Conservation (phyloP, 2,888 invertebrate genomes). For the Sarcophaga variegata region DNA sequence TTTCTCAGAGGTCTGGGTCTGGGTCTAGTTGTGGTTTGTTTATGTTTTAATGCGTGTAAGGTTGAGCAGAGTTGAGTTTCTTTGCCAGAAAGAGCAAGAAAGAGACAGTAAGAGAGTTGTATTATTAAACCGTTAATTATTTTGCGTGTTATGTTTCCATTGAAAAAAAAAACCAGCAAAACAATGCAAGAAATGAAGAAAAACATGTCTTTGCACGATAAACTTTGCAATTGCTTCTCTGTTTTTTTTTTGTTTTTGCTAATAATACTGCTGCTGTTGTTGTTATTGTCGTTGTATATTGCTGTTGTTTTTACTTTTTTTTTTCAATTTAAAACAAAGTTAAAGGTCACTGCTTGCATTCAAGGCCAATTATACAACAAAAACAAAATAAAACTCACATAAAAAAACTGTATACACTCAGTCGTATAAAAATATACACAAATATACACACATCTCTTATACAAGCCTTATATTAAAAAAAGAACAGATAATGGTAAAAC, state of each 20-base stretch:
- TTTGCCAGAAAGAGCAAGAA: background rate
- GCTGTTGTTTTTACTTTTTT: constrained; percentile 22
- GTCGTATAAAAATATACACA: background rate
- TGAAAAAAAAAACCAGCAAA: constrained; percentile 14
- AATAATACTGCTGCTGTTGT: constrained; percentile 4
- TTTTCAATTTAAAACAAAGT: constrained; percentile 72
- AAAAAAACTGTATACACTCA: background rate
- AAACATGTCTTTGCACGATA: constrained; percentile 53
- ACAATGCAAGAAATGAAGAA: constrained; percentile 28
- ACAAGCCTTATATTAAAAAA: background rate
- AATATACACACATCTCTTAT: background rate
- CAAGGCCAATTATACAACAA: constrained; percentile 76
- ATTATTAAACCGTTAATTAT: constrained; percentile 46
- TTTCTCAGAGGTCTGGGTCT: no score
- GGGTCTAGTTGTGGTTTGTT: no score
- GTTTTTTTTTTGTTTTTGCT: background rate
- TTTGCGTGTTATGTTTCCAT: background rate
- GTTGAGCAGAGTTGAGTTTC: background rate
- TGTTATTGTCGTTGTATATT: background rate
- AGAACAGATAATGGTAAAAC: background rate
- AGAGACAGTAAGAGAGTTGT: constrained; percentile 16
- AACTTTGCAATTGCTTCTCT: constrained; percentile 57
- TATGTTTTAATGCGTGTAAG: no score
- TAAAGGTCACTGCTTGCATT: constrained; percentile 80
- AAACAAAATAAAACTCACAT: constrained; percentile 50